These are phyloP conservation scores for Coptodon rendalli DNA, from an alignment of 2,113 vertebrate species.

Conservation along the genomic window DNA sequence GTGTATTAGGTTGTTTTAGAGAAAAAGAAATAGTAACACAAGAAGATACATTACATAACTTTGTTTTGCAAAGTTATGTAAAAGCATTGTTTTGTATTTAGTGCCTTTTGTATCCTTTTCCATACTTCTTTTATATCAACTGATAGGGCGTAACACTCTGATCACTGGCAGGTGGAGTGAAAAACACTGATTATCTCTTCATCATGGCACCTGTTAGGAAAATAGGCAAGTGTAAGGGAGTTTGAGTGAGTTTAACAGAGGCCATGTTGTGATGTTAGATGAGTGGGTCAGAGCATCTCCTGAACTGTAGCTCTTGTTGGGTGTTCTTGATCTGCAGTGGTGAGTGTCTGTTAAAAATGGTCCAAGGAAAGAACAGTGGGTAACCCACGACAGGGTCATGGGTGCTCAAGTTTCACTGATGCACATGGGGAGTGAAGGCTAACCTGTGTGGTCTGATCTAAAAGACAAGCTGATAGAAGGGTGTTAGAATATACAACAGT, in stretches of 20 bases:
- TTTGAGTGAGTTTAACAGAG: neutral
- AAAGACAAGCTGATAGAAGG: neutral
- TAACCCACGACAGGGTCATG: neutral
- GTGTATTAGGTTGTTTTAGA: neutral
- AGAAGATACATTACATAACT: neutral
- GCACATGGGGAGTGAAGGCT: neutral
- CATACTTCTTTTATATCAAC: neutral
- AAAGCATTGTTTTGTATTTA: neutral
- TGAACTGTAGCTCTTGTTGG: neutral
- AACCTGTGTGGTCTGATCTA: neutral
- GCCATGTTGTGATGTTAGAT: neutral
- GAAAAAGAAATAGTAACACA: neutral
- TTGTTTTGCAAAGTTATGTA: neutral
- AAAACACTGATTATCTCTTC: neutral
- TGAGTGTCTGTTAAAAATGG: neutral
- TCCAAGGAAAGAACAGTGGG: neutral
- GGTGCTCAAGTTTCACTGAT: neutral
- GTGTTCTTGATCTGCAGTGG: neutral
- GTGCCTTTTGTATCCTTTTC: neutral
- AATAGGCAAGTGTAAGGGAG: neutral
- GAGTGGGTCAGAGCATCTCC: neutral
- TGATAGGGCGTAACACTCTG: rapidly evolving
- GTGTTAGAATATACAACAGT: neutral
- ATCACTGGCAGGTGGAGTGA: neutral
- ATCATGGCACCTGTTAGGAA: neutral